A percentile compares a stretch with the other conserved stretches of the same genome.
Conservation (phyloP, 2,797 vertebrate species). For the Ptychadena robeensis region DNA sequence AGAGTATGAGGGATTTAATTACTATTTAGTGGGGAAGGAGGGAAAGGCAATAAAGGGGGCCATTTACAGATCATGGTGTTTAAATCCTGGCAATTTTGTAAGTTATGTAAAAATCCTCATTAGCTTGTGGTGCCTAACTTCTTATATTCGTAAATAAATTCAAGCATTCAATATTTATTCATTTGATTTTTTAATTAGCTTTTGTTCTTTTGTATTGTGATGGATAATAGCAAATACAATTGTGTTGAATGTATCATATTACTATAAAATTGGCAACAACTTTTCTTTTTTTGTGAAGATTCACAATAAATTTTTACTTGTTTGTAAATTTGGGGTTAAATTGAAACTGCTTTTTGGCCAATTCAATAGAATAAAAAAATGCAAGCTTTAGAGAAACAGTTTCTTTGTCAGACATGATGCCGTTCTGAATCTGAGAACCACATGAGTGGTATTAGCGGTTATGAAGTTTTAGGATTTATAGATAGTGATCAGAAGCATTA, state of each 20-base stretch:
- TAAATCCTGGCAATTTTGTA: constrained; percentile 5
- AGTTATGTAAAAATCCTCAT: neutral
- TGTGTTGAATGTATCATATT: neutral
- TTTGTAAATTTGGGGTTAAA: neutral
- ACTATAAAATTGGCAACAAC: neutral
- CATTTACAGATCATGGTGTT: constrained; percentile 53
- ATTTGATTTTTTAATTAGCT: neutral
- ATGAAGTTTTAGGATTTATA: neutral
- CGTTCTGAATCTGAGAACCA: neutral
- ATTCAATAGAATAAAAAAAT: neutral
- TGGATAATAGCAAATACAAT: neutral
- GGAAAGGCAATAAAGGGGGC: constrained; percentile 43
- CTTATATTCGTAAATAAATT: neutral
- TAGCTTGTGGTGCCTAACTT: neutral
- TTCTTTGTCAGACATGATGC: neutral
- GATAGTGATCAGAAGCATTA: neutral
- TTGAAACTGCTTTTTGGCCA: neutral
- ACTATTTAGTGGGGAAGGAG: constrained; percentile 32
- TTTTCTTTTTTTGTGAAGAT: neutral
- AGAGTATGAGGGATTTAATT: constrained; percentile 52
- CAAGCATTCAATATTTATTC: neutral
- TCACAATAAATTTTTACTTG: neutral
- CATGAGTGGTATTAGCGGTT: neutral
- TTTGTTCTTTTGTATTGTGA: neutral
- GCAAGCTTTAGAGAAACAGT: neutral